A percentile compares a stretch with the other conserved stretches of the same genome.
phyloP scores from a whole-genome alignment of 2,113 vertebrate genomes.

The Suncus etruscus region DNA sequence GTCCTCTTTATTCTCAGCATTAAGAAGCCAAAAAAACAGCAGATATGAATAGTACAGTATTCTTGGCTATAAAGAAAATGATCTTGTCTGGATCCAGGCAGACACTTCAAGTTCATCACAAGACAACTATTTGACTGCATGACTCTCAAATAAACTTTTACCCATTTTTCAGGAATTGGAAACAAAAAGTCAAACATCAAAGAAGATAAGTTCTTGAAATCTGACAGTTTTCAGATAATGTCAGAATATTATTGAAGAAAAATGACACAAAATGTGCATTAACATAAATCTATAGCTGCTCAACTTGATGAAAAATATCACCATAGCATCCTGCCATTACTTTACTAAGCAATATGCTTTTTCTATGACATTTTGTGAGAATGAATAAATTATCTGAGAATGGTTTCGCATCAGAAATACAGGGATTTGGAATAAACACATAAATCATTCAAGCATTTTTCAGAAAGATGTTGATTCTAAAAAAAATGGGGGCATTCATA shows the following conservation, averaged over 20 bases:
- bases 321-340: constrained; percentile 50
- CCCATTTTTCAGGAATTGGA: constrained; percentile 3
- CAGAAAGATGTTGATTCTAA: constrained; percentile 45
- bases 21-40: neutral
- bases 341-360: constrained; percentile 31
- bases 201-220: constrained; percentile 63
- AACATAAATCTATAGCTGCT: constrained; percentile 75
- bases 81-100: neutral
- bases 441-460: constrained; percentile 72
- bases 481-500: neutral
- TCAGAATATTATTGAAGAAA: constrained; percentile 72
- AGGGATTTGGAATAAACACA: constrained; percentile 76
- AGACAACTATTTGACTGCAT: neutral
- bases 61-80: neutral
- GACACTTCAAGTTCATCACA: neutral
- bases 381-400: constrained; percentile 79
- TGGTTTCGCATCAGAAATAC: constrained; percentile 75
- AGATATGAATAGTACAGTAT: neutral
- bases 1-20: neutral
- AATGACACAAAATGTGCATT: constrained; percentile 65
- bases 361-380: constrained; percentile 72
- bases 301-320: constrained; percentile 71
- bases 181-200: constrained; percentile 19
- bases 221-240: constrained; percentile 61
- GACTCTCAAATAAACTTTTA: constrained; percentile 55